phyloP scores from a whole-genome alignment of 1,140 invertebrate genomes.

The Panagrolaimus sp. region DNA sequence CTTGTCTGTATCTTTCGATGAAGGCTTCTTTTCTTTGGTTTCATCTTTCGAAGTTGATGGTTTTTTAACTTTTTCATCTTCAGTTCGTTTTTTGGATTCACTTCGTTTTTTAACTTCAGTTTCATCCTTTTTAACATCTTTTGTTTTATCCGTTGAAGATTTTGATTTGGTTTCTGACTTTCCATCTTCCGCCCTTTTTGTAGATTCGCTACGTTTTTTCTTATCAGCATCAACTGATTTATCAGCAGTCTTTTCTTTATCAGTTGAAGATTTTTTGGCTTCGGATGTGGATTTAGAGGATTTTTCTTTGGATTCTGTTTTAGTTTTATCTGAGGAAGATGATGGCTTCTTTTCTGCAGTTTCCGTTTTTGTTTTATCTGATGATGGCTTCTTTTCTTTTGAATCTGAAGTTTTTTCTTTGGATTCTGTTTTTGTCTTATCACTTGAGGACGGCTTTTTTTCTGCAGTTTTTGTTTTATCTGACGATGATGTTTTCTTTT shows the following conservation, averaged over 20 bases:
- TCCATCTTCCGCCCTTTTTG: too few species aligned
- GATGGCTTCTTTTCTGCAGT: not conserved
- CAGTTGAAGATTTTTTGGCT: not conserved
- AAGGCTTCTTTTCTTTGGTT: not conserved
- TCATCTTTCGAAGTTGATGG: not conserved
- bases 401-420: not conserved
- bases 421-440: not conserved
- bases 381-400: not conserved
- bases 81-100: too few species aligned
- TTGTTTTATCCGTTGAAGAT: too few species aligned
- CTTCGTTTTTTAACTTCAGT: too few species aligned
- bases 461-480: not conserved
- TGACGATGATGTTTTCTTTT: not conserved
- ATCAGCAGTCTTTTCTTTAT: not conserved
- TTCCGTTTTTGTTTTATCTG: not conserved
- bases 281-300: too few species aligned
- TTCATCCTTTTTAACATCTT: too few species aligned
- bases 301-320: not conserved
- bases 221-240: not conserved
- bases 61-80: too few species aligned
- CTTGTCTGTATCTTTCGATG: conserved; percentile 3
- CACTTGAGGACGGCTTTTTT: not conserved
- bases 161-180: too few species aligned
- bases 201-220: too few species aligned
- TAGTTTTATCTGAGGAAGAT: not conserved